phyloP scores from a whole-genome alignment of 2,888 invertebrate species.

The Leptinotarsa juncta region DNA sequence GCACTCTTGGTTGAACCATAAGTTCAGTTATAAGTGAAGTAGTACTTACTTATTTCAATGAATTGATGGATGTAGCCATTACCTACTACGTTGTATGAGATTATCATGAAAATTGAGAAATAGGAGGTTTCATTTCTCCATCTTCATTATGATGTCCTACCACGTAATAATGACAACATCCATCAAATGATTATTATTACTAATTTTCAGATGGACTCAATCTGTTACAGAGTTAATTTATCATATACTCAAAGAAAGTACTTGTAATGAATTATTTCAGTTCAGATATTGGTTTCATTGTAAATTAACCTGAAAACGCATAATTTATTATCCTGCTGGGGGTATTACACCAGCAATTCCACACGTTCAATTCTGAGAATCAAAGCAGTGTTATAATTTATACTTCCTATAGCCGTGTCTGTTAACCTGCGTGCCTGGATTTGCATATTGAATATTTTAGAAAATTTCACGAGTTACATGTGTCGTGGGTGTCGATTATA shows the following conservation, averaged over 20 bases:
- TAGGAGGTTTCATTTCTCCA: no score
- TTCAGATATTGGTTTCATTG: conserved; percentile 2
- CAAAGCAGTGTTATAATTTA: conserved; percentile 36
- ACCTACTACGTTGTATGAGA: no score
- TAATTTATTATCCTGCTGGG: conserved; percentile 2
- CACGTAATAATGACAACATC: no score
- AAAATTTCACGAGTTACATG: conserved; percentile 38
- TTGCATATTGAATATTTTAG: conserved; percentile 40
- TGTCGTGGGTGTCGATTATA: conserved; percentile 43
- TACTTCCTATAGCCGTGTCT: conserved; percentile 36
- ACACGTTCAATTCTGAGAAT: conserved; percentile 31
- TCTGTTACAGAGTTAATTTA: background rate
- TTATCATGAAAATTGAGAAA: no score
- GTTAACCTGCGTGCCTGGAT: conserved; percentile 35
- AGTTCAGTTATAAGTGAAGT: no score
- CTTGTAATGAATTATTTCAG: background rate
- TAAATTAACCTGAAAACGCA: conserved; percentile 5
- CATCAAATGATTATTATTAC: no score
- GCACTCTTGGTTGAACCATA: no score
- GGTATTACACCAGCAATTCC: conserved; percentile 19
- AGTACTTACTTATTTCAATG: no score
- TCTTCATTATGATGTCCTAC: no score
- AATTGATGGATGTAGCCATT: no score
- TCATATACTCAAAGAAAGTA: background rate
- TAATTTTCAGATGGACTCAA: background rate